Evolutionary conservation across 2,888 invertebrate species (phyloP), one percentile per base, ranked within the genome.

Genomic region (Calephelis perditalis): DNA sequence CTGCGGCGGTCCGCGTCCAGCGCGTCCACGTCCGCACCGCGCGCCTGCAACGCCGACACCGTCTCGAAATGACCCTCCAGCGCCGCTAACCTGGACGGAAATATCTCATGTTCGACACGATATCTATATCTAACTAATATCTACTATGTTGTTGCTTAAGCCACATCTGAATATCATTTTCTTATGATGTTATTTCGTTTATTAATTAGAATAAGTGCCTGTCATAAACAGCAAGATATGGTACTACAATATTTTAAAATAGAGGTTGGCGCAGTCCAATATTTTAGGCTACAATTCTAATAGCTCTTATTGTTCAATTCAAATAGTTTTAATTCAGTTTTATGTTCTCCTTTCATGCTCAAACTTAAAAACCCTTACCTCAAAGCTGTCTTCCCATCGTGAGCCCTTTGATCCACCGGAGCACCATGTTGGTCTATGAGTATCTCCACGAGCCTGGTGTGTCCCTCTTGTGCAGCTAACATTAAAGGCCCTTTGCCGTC

Each of bases 1-100:
- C 97, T 97, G 56, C 98, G 92, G 0, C 97, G 95, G 82, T 99
- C 98, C 0, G 98, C 97, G 85, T 98, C 98, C 75, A 95, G 93
- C 49, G 96, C 95, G 82, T 98, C 96, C 2, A 95, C 93, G 82
- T 97, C 97, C 7, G 97, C 96, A 58, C 95, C 95, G 71, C 95
- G 93, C 58, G 92, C 82, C 58, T 95, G 81, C 60, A 98, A 86
- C 58, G 94, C 91, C 57, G 93, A 91, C 4, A 95, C 95, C 3
- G 95, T 93, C 67, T 96, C 95, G 80, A 96, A 94, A 81, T 98
- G 96, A 0, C 97, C 96, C 77, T 96, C 96, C 15, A 97, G 82
- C 0, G 96, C 95, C 15, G 97, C 96, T 67, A 96, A 91, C 65
- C 94, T 94, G 73, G 4, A 66, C 64, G 10, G 45, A 6, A 40